Evolutionary conservation across 1,140 invertebrate genomes (phyloP).

Genomic region (Mamestra configurata): DNA sequence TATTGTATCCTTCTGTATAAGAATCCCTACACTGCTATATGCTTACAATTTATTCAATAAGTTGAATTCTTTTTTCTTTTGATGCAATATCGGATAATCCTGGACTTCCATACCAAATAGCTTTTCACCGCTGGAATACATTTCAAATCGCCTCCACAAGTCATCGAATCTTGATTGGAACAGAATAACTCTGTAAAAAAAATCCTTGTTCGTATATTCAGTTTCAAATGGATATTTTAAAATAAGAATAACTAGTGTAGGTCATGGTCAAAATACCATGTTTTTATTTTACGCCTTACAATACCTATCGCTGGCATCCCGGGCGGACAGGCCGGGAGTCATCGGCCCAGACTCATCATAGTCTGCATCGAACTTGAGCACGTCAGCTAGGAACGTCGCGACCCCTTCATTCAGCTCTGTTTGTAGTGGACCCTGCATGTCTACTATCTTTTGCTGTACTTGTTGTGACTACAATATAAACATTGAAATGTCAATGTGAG

Average conservation of each 20-base stretch:
- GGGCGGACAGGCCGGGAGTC: conserved; percentile 93
- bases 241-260: conserved; percentile 38
- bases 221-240: conserved; percentile 14
- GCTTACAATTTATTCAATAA: conserved; percentile 94
- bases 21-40: too few species aligned
- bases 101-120: conserved; percentile 94
- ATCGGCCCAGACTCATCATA: conserved; percentile 94
- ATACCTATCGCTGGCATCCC: conserved; percentile 94
- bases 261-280: not conserved
- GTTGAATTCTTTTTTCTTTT: conserved; percentile 94
- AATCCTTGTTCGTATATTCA: too few species aligned
- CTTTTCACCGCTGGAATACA: conserved; percentile 94
- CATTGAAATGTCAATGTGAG: not conserved
- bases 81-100: conserved; percentile 93
- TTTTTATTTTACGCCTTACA: conserved; percentile 6
- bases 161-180: conserved; percentile 94
- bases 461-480: conserved; percentile 89
- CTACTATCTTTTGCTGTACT: conserved; percentile 92
- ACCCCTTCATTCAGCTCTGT: conserved; percentile 92
- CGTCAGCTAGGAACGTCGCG: conserved; percentile 90
- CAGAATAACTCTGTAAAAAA: conserved; percentile 89
- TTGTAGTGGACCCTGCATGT: conserved; percentile 93
- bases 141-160: conserved; percentile 93
- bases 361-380: conserved; percentile 92
- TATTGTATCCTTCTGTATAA: too few species aligned